Conservation (phyloP, 2,113 vertebrate genomes). For the Phyllopteryx taeniolatus region DNA sequence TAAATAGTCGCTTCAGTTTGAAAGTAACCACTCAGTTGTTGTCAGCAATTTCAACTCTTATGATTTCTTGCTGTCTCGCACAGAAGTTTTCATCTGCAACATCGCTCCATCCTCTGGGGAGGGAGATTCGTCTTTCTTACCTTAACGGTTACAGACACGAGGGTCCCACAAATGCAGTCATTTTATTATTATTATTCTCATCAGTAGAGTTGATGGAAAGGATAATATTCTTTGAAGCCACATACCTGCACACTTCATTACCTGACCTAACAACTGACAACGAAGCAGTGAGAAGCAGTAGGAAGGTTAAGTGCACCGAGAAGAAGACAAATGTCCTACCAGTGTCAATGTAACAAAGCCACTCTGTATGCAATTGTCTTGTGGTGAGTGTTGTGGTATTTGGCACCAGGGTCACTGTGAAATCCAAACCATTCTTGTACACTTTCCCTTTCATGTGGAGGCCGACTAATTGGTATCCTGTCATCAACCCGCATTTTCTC, state of each 20-base stretch:
- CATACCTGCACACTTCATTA: conserved; percentile 38
- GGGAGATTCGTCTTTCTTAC: no score
- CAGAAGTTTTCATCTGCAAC: no score
- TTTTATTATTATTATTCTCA: conserved; percentile 41
- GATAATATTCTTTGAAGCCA: conserved; percentile 66
- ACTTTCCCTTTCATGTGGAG: conserved; percentile 64
- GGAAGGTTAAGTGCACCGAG: conserved; percentile 8
- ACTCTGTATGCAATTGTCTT: conserved; percentile 59
- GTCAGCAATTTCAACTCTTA: no score
- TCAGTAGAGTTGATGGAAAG: conserved; percentile 43
- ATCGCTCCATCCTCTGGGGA: no score
- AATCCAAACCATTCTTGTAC: conserved; percentile 45
- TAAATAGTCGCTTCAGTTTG: no score
- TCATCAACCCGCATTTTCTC: conserved; percentile 54
- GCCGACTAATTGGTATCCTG: conserved; percentile 50
- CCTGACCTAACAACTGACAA: conserved; percentile 39
- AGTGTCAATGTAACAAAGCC: conserved; percentile 49
- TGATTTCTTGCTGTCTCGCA: no score
- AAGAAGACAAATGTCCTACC: conserved; percentile 30
- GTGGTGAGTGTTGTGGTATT: conserved; percentile 59
- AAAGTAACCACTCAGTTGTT: no score
- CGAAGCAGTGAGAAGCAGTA: conserved; percentile 24
- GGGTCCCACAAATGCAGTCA: conserved; percentile 24
- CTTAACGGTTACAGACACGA: neutral
- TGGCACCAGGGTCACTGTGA: conserved; percentile 50